Percentiles rank a stretch among this genome's conserved stretches.
phyloP scores from a whole-genome alignment of 2,888 invertebrate genomes.

The Dicranocentrus wangi region DNA sequence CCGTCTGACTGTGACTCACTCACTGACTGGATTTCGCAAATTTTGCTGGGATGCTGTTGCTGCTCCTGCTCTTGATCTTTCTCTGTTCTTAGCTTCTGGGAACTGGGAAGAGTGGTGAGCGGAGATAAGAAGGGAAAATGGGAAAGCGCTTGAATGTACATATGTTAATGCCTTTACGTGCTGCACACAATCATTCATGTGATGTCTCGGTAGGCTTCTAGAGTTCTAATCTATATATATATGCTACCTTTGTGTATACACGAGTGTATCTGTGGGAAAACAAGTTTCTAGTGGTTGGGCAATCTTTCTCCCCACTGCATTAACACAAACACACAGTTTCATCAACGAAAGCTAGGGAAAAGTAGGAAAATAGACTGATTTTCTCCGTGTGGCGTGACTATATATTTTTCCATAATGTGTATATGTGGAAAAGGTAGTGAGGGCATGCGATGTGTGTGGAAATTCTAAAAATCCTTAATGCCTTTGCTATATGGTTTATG shows the following conservation, averaged over 20 bases:
- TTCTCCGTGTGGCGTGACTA: too few species aligned
- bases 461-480: too few species aligned
- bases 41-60: conserved; percentile 43
- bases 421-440: too few species aligned
- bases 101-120: neutral
- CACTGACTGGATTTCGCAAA: conserved; percentile 28
- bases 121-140: conserved; percentile 15
- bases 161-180: neutral
- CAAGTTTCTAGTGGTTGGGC: neutral
- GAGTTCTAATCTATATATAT: neutral
- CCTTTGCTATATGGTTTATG: neutral
- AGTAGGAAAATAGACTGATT: too few species aligned
- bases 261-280: conserved; percentile 1
- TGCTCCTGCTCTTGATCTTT: neutral
- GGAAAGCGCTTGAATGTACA: neutral
- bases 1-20: conserved; percentile 46
- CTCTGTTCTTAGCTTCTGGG: neutral
- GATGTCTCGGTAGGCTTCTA: neutral
- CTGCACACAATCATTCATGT: neutral
- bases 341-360: too few species aligned
- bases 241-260: neutral
- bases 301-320: neutral
- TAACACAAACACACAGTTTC: too few species aligned
- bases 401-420: too few species aligned
- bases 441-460: too few species aligned